A percentile compares a stretch with the other conserved stretches of the same genome.
Evolutionary conservation across 2,797 vertebrate genomes (phyloP).

Genomic region (Sylvia borin): DNA sequence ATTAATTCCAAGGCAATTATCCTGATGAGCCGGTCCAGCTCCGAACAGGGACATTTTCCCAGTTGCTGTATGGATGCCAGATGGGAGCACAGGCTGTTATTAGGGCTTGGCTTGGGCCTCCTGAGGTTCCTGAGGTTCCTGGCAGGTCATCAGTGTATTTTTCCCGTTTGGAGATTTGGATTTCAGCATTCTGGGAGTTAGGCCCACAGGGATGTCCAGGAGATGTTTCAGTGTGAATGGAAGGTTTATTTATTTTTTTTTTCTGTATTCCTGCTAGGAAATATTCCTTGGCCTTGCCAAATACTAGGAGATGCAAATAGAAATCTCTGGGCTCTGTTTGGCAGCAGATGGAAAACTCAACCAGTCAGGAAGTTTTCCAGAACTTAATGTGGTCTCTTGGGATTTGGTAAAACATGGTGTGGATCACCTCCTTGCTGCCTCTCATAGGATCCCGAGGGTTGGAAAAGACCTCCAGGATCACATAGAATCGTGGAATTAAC

Average conservation of each 20-base stretch:
- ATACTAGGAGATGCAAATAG: conserved; percentile 2
- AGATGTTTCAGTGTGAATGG: conserved; percentile 24
- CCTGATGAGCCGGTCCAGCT: conserved; percentile 73
- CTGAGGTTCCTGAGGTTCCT: conserved; percentile 47
- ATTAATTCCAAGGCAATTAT: conserved; percentile 77
- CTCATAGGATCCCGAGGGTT: fast-evolving
- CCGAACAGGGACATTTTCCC: conserved; percentile 61
- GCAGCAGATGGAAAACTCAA: not conserved
- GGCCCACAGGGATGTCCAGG: conserved; percentile 25
- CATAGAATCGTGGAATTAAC: not conserved
- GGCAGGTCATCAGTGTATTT: conserved; percentile 33
- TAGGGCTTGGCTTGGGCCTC: conserved; percentile 14
- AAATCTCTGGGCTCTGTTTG: not conserved
- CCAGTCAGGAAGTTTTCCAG: not conserved
- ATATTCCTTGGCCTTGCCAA: not conserved
- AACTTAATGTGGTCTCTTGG: not conserved
- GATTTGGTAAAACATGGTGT: not conserved
- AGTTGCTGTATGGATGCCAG: conserved; percentile 70
- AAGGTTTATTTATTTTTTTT: not conserved
- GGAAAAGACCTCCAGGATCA: not conserved
- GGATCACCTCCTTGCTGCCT: not conserved
- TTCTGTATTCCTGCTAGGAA: not conserved
- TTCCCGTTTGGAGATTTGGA: conserved; percentile 22
- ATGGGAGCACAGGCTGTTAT: conserved; percentile 55
- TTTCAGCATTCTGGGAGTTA: conserved; percentile 21